phyloP scores from a whole-genome alignment of 37 sponge, comb jelly and placozoan genomes.

The Petrosia ficiformis region DNA sequence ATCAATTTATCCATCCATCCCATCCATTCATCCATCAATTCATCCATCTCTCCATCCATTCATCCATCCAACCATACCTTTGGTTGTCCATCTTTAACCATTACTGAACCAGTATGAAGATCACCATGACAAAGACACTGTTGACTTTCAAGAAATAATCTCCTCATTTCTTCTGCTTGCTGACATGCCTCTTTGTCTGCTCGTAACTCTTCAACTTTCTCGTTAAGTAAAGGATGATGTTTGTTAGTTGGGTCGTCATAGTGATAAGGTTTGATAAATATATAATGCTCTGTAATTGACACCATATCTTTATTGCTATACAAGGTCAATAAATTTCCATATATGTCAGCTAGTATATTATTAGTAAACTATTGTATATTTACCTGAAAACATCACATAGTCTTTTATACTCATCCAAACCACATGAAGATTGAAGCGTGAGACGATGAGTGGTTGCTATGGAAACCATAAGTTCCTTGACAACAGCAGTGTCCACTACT shows the following conservation, averaged over 20 bases:
- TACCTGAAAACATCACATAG: neutral
- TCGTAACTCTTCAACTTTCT: neutral
- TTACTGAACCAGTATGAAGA: slow-evolving; percentile 21
- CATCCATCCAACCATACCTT: neutral
- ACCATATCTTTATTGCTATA: slow-evolving; percentile 15
- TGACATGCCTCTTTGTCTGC: neutral
- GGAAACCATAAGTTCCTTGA: neutral
- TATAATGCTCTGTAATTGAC: neutral
- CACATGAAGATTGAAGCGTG: neutral
- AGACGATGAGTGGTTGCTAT: neutral
- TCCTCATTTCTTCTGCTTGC: neutral
- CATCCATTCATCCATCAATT: too few species aligned
- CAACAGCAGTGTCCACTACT: neutral
- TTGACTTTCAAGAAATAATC: neutral
- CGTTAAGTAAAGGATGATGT: neutral
- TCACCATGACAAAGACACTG: slow-evolving; percentile 22
- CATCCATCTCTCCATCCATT: too few species aligned
- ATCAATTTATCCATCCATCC: too few species aligned
- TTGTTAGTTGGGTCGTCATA: slow-evolving; percentile 12
- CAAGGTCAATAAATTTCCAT: neutral
- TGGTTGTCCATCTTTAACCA: neutral
- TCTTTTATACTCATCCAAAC: neutral
- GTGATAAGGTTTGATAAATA: slow-evolving; percentile 6
- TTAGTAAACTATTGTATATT: neutral
- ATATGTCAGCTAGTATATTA: neutral